Base-by-base conservation (phyloP, 2,888 invertebrate genomes). In the Drosophila cognata region DNA sequence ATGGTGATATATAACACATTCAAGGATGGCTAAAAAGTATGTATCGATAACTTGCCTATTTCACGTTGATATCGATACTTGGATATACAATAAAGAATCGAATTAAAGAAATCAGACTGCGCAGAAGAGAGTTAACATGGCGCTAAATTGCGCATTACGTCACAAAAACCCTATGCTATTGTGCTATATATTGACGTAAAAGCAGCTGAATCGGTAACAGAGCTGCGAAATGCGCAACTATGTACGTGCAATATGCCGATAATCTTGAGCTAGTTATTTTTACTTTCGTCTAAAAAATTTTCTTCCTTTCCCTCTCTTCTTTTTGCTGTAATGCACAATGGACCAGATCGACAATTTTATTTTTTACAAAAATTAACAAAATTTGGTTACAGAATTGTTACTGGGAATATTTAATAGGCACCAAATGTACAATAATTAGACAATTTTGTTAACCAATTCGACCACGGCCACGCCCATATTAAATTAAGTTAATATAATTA, bases 1-100 rank as follows among this genome's bases (percentile, higher is more conserved):
- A 43, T 64, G 51, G 28, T 43, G 56, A 75, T 56, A 75, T 74
- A 76, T 65, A 58, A 65, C 64, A 61, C 57, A 71, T 11, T 10
- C 29, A 70, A 55, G 29, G 71, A 43, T 61, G 55, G 8, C 35
- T 60, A 28, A 36, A 31, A 35, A 16, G 4, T 25, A 31, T 16
- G 25, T 53, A 62, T 61, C 66, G 66, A 38, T 62, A 48, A 3
- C 25, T 52, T 59, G 1, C 35, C 3, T 13, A 18, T 25, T 61
- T 41, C 3, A 28, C n/a, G 5, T 2, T 21, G 18, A n/a, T 57
- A 57, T 62, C 62, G 62, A 62, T 57, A 62, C 8, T 62, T 46
- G 7, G 11, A 13, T 38, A 25, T n/a, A 21, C 31, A 43, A 6
- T 11, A 38, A n/a, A 4, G 29, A 31, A 1, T 29, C 41, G 7